Base-by-base conservation (phyloP, 92 coral and sea anemone species). In the Porites rus region DNA sequence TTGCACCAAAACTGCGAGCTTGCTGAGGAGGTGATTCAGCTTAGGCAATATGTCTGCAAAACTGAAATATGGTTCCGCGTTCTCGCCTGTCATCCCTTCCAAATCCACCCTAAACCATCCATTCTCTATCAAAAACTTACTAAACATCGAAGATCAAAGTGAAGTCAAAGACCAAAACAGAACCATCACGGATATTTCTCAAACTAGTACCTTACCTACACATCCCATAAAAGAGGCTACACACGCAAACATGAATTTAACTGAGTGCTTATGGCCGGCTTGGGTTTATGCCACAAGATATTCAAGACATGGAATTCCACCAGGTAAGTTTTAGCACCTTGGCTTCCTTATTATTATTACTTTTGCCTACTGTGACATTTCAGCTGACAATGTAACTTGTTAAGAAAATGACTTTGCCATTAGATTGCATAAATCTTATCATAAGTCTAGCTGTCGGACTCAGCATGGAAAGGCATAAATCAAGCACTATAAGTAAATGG, bases 241-340 rank as follows among this genome's bases (percentile, higher is more conserved):
- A 10, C 10, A 67, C 12, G 52, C 46, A 9, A 68, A 76, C 60
- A 12, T 85, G 60, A 68, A 74, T 25, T 22, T 85, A 19, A 76
- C 20, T 18, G 62, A 85, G 54, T 56, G 66, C 43, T 10, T 19
- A 43, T 85, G 88, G 69, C 95, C 95, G 2, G 88, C 93, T n/a
- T 92, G 95, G 95, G 90, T 92, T 51, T 92, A 92, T 67, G 95
- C 93, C 13, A 92, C 95, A 16, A 89, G 95, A 28, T 92, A 82
- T 62, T 92, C 93, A 51, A 85, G 95, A 54, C 93, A 92, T 46
- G 92, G 95, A 7, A 85, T 92, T 86, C 95, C 95, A 72, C 88
- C 85, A 28, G 95, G 95, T 92, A 74, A 64, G 93, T 65, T 63
- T 54, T 38, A 0, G 25, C 20, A 51, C 46, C 21, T 16, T 53